These are phyloP conservation scores for Pionites leucogaster DNA, from an alignment of 2,113 vertebrate genomes.

Conservation along the genomic window DNA sequence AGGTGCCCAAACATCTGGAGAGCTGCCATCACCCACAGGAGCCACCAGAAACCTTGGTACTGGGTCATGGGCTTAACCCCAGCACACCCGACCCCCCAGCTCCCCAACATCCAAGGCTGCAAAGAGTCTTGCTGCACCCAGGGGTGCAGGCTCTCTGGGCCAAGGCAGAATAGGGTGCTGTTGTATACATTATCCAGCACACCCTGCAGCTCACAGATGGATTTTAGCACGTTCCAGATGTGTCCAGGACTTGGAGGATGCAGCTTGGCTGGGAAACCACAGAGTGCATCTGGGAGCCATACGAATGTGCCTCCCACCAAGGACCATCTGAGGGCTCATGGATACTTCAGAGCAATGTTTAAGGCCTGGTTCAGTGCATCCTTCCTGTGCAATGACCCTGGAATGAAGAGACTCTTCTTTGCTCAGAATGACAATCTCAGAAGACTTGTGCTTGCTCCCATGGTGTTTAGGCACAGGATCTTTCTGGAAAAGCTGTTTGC, in stretches of 20 bases:
- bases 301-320: fast-evolving
- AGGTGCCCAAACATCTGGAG: conserved; percentile 67
- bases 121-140: background rate
- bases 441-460: background rate
- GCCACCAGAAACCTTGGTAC: background rate
- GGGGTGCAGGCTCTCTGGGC: background rate
- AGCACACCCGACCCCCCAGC: background rate
- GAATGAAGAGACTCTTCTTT: background rate
- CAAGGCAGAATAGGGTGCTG: background rate
- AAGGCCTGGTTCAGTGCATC: background rate
- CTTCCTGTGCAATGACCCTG: background rate
- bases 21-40: conserved; percentile 39
- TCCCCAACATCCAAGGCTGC: fast-evolving
- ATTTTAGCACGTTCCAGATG: background rate
- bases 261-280: background rate
- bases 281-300: background rate
- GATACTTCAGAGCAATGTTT: background rate
- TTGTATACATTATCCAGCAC: fast-evolving
- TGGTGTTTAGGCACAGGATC: background rate
- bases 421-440: background rate
- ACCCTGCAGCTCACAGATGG: background rate
- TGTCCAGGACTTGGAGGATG: background rate
- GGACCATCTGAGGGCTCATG: background rate
- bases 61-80: background rate
- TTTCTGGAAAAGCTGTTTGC: background rate